A percentile compares a stretch with the other conserved stretches of the same genome.
These are phyloP conservation scores for Myotis lucifugus DNA, from an alignment of 2,113 vertebrate species.

Conservation along the genomic window DNA sequence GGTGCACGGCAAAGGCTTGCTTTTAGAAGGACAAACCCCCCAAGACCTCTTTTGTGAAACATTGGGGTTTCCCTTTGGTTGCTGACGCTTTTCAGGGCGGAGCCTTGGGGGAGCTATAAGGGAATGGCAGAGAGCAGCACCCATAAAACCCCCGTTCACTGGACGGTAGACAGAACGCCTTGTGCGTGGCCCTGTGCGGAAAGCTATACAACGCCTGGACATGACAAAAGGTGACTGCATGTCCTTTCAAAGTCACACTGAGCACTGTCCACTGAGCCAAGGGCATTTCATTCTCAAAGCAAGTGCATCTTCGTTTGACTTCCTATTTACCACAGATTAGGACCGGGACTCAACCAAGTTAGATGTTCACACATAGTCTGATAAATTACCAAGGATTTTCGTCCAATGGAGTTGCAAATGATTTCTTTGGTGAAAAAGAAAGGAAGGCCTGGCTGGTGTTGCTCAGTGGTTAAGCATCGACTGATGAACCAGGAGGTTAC, in stretches of 20 bases:
- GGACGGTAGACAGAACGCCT: background rate
- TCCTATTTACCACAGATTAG: conserved; percentile 7
- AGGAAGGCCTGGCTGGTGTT: no score
- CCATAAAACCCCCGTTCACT: background rate
- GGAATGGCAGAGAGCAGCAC: background rate
- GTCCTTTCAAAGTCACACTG: background rate
- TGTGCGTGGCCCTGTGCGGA: background rate
- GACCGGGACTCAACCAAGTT: background rate
- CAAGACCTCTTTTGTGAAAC: background rate
- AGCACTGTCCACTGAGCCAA: background rate
- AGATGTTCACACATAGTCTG: background rate
- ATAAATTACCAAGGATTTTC: conserved; percentile 24
- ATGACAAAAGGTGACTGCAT: background rate
- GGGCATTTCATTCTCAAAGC: background rate
- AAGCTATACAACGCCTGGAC: background rate
- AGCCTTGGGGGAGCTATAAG: background rate
- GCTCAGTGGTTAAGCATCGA: no score
- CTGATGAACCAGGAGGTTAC: no score
- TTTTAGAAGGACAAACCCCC: background rate
- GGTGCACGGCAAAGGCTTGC: background rate
- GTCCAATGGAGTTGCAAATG: background rate
- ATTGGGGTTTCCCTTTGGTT: background rate
- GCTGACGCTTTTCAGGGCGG: background rate
- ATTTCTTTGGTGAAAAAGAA: background rate
- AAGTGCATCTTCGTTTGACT: background rate